Base-by-base conservation (phyloP, 1,140 invertebrate species). In the Drosophila setifemur region DNA sequence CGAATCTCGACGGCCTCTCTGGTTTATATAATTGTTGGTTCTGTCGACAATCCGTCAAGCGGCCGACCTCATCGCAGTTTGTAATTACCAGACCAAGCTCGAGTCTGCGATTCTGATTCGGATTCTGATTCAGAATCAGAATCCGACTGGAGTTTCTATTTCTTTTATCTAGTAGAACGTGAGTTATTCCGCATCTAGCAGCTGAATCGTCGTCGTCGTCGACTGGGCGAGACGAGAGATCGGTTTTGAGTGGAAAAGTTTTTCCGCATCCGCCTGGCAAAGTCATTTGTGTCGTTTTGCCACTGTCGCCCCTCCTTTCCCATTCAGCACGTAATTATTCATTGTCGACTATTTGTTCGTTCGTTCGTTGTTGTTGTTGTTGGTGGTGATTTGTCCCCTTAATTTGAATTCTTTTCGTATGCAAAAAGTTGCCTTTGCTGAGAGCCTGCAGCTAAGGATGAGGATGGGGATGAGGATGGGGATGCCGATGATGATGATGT, bases 1-100 rank as follows among this genome's bases (percentile, higher is more conserved):
- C 58, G 21, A 44, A 44, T 57, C 58, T 63, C 23, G 16, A 35
- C 58, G 25, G 21, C 81, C 55, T 85, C 55, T 85, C 66, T 79
- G 78, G 66, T 61, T 85, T 79, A 85, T 83, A 78, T 85, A 85
- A 85, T 85, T 85, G 81, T 75, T 75, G 49, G 79, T 78, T 85
- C 74, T 70, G 68, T 61, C 63, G 63, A 48, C 49, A 39, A 63
- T 67, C 73, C 50, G 39, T 47, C 47, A 71, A 18, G 63, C 54
- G 47, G 70, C 58, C 63, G 48, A 74, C 71, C 63, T 42, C 61
- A 58, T 63, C 50, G 23, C 55, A 63, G 67, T 64, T 83, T 73
- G 67, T 72, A 66, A 83, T 85, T 85, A 79, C 74, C 76, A 73
- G 50, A 69, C 44, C 18, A 26, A 57, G 55, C 40, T 60, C 37